Conservation (phyloP, 1,140 invertebrate genomes). For the Oscheius sp. region DNA sequence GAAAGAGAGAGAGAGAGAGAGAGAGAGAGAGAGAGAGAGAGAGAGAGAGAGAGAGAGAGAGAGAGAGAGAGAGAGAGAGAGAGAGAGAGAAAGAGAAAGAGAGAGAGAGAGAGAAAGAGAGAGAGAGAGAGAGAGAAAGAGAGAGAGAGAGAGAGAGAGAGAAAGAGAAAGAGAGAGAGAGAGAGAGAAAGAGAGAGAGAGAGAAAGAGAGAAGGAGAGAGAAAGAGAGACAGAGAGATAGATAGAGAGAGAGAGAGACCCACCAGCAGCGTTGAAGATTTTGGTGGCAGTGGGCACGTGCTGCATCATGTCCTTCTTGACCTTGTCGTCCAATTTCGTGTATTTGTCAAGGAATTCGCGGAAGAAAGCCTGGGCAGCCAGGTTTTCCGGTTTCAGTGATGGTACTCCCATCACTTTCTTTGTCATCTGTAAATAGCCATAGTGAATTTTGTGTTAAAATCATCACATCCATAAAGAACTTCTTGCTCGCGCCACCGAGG, state of each 20-base stretch:
- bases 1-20: background rate
- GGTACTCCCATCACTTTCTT: constrained; percentile 33
- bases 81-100: background rate
- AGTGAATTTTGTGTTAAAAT: background rate
- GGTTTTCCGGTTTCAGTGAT: constrained; percentile 25
- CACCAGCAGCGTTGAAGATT: constrained; percentile 27
- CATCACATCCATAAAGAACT: constrained; percentile 33
- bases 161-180: background rate
- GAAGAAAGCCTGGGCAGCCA: constrained; percentile 33
- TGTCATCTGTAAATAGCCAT: constrained; percentile 19
- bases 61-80: background rate
- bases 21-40: background rate
- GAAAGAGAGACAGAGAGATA: too few relatives aligned
- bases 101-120: background rate
- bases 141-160: background rate
- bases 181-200: background rate
- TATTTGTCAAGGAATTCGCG: constrained; percentile 16
- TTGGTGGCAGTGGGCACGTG: constrained; percentile 33
- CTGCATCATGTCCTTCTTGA: constrained; percentile 28
- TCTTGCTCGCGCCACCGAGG: constrained; percentile 20
- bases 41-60: background rate
- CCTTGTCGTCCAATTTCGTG: constrained; percentile 25
- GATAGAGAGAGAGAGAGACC: background rate
- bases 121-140: background rate
- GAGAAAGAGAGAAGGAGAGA: background rate